phyloP scores from a whole-genome alignment of 2,113 vertebrate genomes.

The Nothocercus julius region DNA sequence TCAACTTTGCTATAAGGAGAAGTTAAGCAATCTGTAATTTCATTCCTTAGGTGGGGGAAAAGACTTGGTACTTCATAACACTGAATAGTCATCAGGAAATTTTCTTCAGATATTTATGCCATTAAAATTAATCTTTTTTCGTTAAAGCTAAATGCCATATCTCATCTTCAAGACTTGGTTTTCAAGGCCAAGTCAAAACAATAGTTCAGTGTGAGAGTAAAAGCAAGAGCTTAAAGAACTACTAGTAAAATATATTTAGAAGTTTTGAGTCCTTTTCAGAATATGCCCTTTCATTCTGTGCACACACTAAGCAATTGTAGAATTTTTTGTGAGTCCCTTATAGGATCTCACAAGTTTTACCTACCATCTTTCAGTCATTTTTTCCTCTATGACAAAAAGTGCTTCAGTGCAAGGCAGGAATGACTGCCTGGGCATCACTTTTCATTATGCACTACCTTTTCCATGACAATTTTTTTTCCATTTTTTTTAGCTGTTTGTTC shows the following conservation, averaged over 20 bases:
- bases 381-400: constrained; percentile 37
- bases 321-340: not conserved
- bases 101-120: not conserved
- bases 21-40: not conserved
- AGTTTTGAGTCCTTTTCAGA: not conserved
- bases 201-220: not conserved
- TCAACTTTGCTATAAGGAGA: not conserved
- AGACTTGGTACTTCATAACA: not conserved
- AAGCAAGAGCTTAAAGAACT: not conserved
- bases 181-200: not conserved
- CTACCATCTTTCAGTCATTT: constrained; percentile 39
- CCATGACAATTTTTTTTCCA: constrained; percentile 63
- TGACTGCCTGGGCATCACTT: constrained; percentile 37
- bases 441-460: constrained; percentile 62
- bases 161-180: not conserved
- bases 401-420: constrained; percentile 54
- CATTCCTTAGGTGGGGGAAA: not conserved
- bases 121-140: not conserved
- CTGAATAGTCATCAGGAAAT: not conserved
- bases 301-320: not conserved
- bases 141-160: not conserved
- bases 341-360: constrained; percentile 13
- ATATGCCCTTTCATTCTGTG: not conserved
- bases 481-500: constrained; percentile 73
- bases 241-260: not conserved